Conservation (phyloP, 2,113 vertebrate species). For the Nymphicus hollandicus region DNA sequence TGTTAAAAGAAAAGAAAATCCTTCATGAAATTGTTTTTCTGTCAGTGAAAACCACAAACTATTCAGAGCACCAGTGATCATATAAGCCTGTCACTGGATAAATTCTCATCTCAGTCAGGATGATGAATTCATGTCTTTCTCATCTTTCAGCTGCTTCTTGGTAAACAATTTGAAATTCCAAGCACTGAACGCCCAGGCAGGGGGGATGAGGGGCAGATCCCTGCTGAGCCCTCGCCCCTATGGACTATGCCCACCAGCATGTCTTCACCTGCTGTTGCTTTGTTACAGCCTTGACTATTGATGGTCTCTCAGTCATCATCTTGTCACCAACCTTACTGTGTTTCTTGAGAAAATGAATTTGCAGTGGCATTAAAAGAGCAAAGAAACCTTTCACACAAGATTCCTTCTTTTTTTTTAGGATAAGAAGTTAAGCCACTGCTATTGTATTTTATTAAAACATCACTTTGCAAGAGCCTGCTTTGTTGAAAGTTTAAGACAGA, state of each 20-base stretch:
- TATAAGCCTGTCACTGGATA: background rate
- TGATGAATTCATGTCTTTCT: background rate
- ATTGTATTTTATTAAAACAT: background rate
- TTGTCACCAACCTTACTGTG: background rate
- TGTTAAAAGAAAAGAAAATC: background rate
- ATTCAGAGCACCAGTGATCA: background rate
- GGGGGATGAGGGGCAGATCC: background rate
- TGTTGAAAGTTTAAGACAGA: background rate
- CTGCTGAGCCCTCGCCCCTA: background rate
- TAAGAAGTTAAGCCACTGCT: background rate
- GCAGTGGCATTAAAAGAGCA: background rate
- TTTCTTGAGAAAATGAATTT: background rate
- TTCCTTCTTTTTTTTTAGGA: background rate
- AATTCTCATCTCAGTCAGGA: background rate
- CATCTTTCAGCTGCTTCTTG: background rate
- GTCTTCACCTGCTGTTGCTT: background rate
- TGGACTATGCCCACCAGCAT: fast-evolving
- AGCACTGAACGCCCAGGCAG: background rate
- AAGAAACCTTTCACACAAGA: background rate
- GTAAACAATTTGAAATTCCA: background rate
- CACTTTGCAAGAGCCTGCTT: background rate
- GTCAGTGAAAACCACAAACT: background rate
- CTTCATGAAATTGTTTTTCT: constrained; percentile 14
- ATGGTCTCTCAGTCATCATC: background rate
- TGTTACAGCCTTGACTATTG: background rate